Evolutionary conservation across 2,797 vertebrate genomes (phyloP), one percentile per base, ranked within the genome.

Genomic region (Melanogrammus aeglefinus): DNA sequence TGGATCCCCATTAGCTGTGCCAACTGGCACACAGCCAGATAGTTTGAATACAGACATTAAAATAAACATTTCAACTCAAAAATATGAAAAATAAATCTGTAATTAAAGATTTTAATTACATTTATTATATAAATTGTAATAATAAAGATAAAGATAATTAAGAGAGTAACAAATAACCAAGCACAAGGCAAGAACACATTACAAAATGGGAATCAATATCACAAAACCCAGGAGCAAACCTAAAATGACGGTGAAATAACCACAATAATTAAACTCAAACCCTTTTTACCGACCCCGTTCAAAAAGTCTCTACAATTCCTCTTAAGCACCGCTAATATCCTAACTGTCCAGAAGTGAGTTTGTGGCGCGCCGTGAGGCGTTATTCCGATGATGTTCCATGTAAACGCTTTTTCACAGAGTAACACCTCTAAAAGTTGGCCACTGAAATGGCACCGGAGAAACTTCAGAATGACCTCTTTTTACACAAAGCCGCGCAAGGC

Each of bases 381-480:
- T 78, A 77, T 74, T 73, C 77, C 75, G 21, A n/a, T 63, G 73
- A 82, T 77, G 69, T 84, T 75, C 73, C 70, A 80, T 70, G 76
- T 83, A 84, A 86, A 82, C 36, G 24, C 78, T 80, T 78, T 24
- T 3, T 72, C 80, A 76, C 36, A 74, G 80, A 88, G 82, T 51
- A 79, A 76, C 77, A 72, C 21, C 74, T 73, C 78, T 63, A 44
- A 91, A 93, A 92, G 91, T 93, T 93, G 86, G 76, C 14, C 76
- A 76, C 73, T 66, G n/a, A 69, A 27, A 69, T n/a, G 63, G 78
- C 78, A 82, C 83, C 76, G 39, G 39, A 76, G 87, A 92, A 93
- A 92, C 90, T 91, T 93, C 83, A 16, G 6, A 77, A 81, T 91
- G 91, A 94, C 92, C 91, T 16, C 24, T 69, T 69, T 94, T 92